A percentile compares a stretch with the other conserved stretches of the same genome.
Conservation (phyloP, 2,888 invertebrate species). For the Eupelmus urozonus region DNA sequence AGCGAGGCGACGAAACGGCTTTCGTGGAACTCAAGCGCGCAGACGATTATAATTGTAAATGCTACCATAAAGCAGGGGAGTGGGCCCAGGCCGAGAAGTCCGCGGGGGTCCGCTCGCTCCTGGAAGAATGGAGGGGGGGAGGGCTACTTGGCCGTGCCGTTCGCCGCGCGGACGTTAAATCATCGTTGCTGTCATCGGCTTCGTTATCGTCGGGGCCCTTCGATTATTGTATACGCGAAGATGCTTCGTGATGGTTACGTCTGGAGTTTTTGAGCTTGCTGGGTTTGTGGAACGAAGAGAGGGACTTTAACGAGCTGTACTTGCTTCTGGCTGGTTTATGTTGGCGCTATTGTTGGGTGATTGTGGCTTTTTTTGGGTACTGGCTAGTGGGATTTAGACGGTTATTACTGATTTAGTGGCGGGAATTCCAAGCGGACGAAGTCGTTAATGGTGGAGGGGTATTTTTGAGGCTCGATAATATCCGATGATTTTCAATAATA, state of each 20-base stretch:
- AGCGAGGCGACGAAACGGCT: slow-evolving; percentile 61
- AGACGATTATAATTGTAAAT: slow-evolving; percentile 72
- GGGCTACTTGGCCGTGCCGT: slow-evolving; percentile 67
- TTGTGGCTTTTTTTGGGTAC: too few species aligned
- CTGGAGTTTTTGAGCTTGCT: too few species aligned
- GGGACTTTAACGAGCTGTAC: slow-evolving; percentile 1
- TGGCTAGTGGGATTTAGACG: background rate
- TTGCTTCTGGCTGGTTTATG: slow-evolving; percentile 13
- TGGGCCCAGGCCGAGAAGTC: slow-evolving; percentile 65
- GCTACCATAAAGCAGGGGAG: slow-evolving; percentile 70
- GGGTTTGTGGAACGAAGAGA: background rate
- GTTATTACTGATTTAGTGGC: too few species aligned
- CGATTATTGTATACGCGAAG: background rate
- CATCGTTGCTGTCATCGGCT: slow-evolving; percentile 76
- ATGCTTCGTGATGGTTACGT: slow-evolving; percentile 9
- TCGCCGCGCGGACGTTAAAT: slow-evolving; percentile 70
- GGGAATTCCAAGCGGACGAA: too few species aligned
- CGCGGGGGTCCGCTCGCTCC: slow-evolving; percentile 65
- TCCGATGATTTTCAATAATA: background rate
- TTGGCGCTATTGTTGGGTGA: background rate
- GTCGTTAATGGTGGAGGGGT: too few species aligned
- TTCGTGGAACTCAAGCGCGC: slow-evolving; percentile 55
- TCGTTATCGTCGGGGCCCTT: slow-evolving; percentile 70
- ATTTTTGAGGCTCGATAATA: slow-evolving; percentile 6
- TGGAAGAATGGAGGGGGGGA: slow-evolving; percentile 51